A percentile compares a stretch with the other conserved stretches of the same genome.
These are phyloP conservation scores for Adelphocoris suturalis DNA, from an alignment of 2,888 invertebrate species.

Conservation along the genomic window DNA sequence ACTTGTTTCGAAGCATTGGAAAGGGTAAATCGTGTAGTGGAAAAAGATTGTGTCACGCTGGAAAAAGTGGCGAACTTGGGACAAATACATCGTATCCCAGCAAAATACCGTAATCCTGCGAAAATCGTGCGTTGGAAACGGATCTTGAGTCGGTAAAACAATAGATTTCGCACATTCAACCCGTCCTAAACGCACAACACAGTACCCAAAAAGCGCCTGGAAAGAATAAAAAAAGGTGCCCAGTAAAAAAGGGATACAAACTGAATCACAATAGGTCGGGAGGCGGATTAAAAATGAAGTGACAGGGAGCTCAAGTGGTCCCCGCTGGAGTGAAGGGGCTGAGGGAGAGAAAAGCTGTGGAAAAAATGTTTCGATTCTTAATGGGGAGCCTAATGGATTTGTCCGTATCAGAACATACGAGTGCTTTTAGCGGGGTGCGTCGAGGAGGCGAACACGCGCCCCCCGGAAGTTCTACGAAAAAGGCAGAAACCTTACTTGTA, in stretches of 20 bases:
- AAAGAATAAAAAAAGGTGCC: slow-evolving; percentile 37
- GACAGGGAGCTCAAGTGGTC: slow-evolving; percentile 63
- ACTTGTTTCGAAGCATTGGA: no score
- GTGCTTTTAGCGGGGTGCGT: slow-evolving; percentile 66
- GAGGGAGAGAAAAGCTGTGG: slow-evolving; percentile 64
- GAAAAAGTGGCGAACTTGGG: no score
- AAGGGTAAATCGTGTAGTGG: no score
- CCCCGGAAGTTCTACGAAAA: slow-evolving; percentile 44
- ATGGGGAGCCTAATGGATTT: slow-evolving; percentile 68
- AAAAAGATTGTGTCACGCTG: no score
- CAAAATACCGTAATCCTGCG: no score
- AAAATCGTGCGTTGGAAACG: background rate
- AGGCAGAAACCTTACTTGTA: slow-evolving; percentile 37
- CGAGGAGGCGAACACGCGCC: slow-evolving; percentile 24
- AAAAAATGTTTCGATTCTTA: slow-evolving; percentile 70
- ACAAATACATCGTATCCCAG: no score
- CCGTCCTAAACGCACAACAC: background rate
- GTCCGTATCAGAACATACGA: slow-evolving; percentile 69
- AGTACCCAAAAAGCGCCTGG: background rate
- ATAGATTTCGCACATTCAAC: background rate
- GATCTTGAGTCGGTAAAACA: background rate
- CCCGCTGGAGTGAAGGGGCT: slow-evolving; percentile 11
- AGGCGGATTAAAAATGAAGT: slow-evolving; percentile 67
- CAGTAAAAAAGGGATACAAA: slow-evolving; percentile 38
- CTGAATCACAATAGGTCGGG: slow-evolving; percentile 63